Evolutionary conservation across 2,113 vertebrate species (phyloP).

Genomic region (Oryzias celebensis): DNA sequence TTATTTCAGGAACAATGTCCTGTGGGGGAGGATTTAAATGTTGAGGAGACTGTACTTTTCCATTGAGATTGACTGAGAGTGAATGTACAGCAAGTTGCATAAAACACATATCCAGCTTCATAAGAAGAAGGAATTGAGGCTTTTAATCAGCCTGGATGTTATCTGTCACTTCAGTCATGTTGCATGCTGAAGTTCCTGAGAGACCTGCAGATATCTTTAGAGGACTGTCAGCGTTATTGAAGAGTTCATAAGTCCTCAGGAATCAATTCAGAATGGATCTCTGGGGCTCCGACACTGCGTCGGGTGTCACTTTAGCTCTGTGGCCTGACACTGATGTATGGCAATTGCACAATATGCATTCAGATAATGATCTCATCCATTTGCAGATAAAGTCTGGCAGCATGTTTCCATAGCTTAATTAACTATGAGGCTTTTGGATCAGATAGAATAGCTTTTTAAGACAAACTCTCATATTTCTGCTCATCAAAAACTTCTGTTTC

Average conservation of each 20-base stretch:
- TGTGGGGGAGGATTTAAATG: constrained; percentile 36
- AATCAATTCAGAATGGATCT: constrained; percentile 37
- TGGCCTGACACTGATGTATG: constrained; percentile 20
- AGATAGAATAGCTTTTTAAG: neutral
- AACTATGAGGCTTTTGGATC: neutral
- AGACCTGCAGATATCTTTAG: constrained; percentile 34
- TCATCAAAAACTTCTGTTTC: too few species aligned
- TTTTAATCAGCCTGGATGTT: constrained; percentile 31
- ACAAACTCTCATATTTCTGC: neutral
- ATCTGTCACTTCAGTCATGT: constrained; percentile 41
- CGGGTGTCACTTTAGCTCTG: constrained; percentile 30
- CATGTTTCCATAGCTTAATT: constrained; percentile 15
- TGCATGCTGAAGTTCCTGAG: constrained; percentile 33
- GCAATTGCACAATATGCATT: constrained; percentile 26
- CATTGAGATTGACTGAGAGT: constrained; percentile 27
- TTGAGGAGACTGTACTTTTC: constrained; percentile 33
- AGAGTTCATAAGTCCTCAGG: constrained; percentile 49
- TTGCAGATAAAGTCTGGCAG: constrained; percentile 30
- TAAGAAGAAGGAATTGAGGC: constrained; percentile 17
- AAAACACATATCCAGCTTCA: constrained; percentile 5
- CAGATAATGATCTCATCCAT: constrained; percentile 12
- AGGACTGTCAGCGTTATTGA: constrained; percentile 36
- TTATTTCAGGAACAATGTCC: constrained; percentile 71
- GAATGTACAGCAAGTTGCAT: constrained; percentile 24
- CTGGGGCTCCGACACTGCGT: constrained; percentile 34